Evolutionary conservation across 2,888 invertebrate genomes (phyloP).

Genomic region (Cantharis flavilabris): DNA sequence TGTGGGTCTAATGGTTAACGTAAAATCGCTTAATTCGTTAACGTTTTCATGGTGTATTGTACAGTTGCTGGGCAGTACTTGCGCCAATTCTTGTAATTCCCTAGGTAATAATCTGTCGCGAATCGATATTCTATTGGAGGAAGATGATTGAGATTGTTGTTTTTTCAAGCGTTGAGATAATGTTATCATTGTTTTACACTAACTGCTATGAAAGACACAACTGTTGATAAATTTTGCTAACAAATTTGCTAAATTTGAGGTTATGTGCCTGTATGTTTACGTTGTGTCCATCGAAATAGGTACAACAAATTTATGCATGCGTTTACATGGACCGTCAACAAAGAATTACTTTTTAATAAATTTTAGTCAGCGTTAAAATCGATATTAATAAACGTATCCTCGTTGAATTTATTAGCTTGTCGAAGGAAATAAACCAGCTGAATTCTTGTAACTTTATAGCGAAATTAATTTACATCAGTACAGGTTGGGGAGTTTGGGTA

Average conservation of each 20-base stretch:
- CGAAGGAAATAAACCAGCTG: background rate
- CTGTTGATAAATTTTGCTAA: background rate
- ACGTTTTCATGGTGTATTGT: conserved; percentile 81
- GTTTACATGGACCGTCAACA: background rate
- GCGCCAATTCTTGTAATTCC: conserved; percentile 87
- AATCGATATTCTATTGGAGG: conserved; percentile 69
- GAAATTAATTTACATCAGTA: background rate
- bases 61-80: conserved; percentile 80
- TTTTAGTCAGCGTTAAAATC: background rate
- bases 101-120: conserved; percentile 79
- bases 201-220: background rate
- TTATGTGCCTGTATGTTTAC: background rate
- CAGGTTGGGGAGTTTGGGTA: background rate
- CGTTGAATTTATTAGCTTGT: background rate
- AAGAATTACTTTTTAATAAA: background rate
- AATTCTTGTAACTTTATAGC: background rate
- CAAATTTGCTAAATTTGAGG: background rate
- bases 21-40: conserved; percentile 80
- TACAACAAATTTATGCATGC: background rate
- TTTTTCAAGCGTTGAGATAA: conserved; percentile 73
- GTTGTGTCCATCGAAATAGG: background rate
- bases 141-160: conserved; percentile 57
- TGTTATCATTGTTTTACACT: conserved; percentile 65
- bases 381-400: background rate
- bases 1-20: conserved; percentile 76